Evolutionary conservation across 1,140 invertebrate genomes (phyloP).

Genomic region (Pinna nobilis): DNA sequence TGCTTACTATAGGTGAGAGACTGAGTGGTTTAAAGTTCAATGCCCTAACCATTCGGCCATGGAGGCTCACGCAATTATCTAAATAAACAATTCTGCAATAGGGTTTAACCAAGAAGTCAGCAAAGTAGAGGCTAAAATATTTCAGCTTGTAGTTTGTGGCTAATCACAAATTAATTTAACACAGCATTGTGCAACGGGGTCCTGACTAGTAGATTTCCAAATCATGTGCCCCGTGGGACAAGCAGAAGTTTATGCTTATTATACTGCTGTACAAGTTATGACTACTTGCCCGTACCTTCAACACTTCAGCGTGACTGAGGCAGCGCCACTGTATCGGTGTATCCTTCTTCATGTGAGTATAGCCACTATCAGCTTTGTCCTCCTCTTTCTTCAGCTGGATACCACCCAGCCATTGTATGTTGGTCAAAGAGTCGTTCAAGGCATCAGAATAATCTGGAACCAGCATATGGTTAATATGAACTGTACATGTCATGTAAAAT

Average conservation of each 20-base stretch:
- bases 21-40: too few relatives aligned
- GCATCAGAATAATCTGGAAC: too few relatives aligned
- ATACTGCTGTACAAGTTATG: background rate
- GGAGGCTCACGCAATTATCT: too few relatives aligned
- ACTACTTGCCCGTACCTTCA: constrained; percentile 20
- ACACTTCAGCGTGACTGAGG: constrained; percentile 26
- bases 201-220: background rate
- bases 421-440: constrained; percentile 56
- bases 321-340: constrained; percentile 33
- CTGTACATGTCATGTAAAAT: too few relatives aligned
- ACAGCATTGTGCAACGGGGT: too few relatives aligned
- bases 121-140: background rate
- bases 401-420: constrained; percentile 63
- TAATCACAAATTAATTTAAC: too few relatives aligned
- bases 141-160: too few relatives aligned
- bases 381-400: constrained; percentile 47
- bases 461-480: too few relatives aligned
- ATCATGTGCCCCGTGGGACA: too few relatives aligned
- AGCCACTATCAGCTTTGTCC: constrained; percentile 24
- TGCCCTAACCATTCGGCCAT: too few relatives aligned
- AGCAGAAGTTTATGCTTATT: background rate
- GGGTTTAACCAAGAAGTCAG: background rate
- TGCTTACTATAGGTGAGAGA: too few relatives aligned
- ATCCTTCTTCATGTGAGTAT: constrained; percentile 12
- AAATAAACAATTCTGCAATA: too few relatives aligned